These are phyloP conservation scores for Cryptocephalus moraei DNA, from an alignment of 2,888 invertebrate genomes.

Conservation along the genomic window DNA sequence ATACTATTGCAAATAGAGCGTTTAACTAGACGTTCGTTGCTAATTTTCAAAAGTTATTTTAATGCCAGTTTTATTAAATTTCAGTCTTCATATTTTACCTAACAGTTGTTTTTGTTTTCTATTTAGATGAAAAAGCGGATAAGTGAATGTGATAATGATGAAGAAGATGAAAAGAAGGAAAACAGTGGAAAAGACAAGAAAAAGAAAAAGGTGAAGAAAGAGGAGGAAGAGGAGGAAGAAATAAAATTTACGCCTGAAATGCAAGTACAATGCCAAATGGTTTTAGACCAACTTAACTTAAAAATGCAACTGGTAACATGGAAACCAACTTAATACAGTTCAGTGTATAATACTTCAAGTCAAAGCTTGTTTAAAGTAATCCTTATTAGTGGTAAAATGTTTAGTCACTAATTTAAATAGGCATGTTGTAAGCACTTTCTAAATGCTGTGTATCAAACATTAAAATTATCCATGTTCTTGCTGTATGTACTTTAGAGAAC, in stretches of 20 bases:
- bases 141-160: slow-evolving; percentile 44
- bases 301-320: slow-evolving; percentile 65
- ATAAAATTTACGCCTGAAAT: slow-evolving; percentile 48
- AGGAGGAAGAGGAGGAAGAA: slow-evolving; percentile 39
- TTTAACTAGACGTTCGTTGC: too few relatives aligned
- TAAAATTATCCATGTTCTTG: too few relatives aligned
- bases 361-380: too few relatives aligned
- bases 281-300: slow-evolving; percentile 69
- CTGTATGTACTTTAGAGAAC: too few relatives aligned
- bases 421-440: too few relatives aligned
- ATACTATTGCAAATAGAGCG: too few relatives aligned
- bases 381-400: too few relatives aligned
- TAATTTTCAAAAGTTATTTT: too few relatives aligned
- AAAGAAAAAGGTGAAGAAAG: slow-evolving; percentile 34
- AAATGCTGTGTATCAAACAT: too few relatives aligned
- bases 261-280: slow-evolving; percentile 59
- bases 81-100: too few relatives aligned
- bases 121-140: slow-evolving; percentile 33
- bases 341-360: neutral
- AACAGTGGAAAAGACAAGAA: slow-evolving; percentile 26
- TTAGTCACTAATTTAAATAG: too few relatives aligned
- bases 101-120: neutral
- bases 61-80: too few relatives aligned
- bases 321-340: slow-evolving; percentile 45
- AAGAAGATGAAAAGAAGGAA: slow-evolving; percentile 25